Evolutionary conservation across 2,113 vertebrate genomes (phyloP).

Genomic region (Hemibagrus wyckioides): DNA sequence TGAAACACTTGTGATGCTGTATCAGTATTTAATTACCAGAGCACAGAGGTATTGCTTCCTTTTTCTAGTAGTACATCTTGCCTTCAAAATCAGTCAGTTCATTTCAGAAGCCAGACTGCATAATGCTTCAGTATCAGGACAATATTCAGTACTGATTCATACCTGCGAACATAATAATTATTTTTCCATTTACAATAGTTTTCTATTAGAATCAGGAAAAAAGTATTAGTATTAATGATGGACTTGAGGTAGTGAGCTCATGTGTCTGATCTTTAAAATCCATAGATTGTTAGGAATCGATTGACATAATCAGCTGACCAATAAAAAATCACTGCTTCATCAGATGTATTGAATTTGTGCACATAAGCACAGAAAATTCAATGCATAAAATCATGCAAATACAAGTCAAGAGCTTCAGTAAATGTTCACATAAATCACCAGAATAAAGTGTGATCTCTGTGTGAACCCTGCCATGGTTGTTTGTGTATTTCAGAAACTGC

Average conservation of each 20-base stretch:
- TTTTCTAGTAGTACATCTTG: background rate
- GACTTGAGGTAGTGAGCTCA: background rate
- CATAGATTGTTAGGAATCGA: background rate
- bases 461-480: too few relatives aligned
- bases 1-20: background rate
- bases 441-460: too few relatives aligned
- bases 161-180: background rate
- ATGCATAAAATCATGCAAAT: too few relatives aligned
- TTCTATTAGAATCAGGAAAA: background rate
- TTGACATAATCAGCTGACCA: background rate
- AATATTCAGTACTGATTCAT: background rate
- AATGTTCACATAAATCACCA: too few relatives aligned
- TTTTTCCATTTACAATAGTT: background rate
- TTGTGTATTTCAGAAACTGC: too few relatives aligned
- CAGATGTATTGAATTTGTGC: background rate
- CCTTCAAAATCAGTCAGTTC: background rate
- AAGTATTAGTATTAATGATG: background rate
- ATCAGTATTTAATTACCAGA: background rate
- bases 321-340: background rate
- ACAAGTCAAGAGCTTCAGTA: too few relatives aligned
- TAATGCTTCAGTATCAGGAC: background rate
- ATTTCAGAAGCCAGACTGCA: background rate
- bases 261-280: background rate
- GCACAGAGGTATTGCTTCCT: background rate
- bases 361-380: background rate